Base-by-base conservation (phyloP, 2,888 invertebrate species). In the Drosophila infuscata region DNA sequence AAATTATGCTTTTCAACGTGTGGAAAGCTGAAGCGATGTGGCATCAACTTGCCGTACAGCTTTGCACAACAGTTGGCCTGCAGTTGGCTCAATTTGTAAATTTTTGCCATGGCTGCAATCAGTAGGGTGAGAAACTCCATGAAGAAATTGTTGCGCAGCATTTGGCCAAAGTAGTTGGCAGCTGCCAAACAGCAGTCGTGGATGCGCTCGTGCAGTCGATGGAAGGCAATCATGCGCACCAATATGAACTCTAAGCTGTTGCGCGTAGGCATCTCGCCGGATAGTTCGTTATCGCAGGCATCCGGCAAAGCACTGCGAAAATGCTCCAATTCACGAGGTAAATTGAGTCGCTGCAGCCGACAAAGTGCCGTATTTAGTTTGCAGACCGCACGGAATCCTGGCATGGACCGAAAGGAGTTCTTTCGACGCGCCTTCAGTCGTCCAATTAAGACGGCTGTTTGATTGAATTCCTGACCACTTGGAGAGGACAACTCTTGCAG, bases 381-480 rank as follows among this genome's bases (percentile, higher is more conserved):
- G 29, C 90, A 87, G 5, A 93, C 70, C 3, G 83, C 68, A 29
- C 91, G 91, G 64, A 92, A 93, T 1, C 93, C 93, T 11, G 81
- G 84, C 89, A 93, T 89, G 25, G 79, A 81, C 2, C 75, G 86
- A 70, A 93, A 93, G 0, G 93, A 93, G 61, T 92, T 92, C 61
- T 92, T 92, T 0, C 93, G 90, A 1, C 92, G 89, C 0, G 92
- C 93, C 85, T 92, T 91, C 0, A 93, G 73, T 2, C 93, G 89
- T 2, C 91, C 92, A 38, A 92, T 84, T 33, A 93, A 58, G 0
- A 93, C 93, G 1, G 92, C 91, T 1, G 88, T 83, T 57, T 92
- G 77, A 8, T 83, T 79, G 25, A 93, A 89, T 17, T 90, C 88
- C 25, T 58, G 43, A 0, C 79, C 75, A 36, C 78, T 69, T n/a